Evolutionary conservation across 2,113 vertebrate species (phyloP), one percentile per base, ranked within the genome.

Genomic region (Miniopterus natalensis): DNA sequence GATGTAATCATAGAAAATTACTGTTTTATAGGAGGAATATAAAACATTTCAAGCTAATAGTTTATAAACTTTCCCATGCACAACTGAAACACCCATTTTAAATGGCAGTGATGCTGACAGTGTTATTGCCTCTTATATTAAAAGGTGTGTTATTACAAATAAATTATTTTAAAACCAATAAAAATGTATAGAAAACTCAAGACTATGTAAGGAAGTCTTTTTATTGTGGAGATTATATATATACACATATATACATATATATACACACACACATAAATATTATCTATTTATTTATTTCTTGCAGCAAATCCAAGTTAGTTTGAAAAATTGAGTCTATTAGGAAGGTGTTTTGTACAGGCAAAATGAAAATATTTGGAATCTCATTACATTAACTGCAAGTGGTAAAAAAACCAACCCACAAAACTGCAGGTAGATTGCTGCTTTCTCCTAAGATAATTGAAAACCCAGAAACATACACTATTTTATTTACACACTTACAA

Each of bases 401-500:
- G 17, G 25, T 65, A 93, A 91, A 36, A 51, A 40, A 59, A 79
- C 45, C 21, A 71, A 59, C 21, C 25, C 25, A 61, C 17, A 57
- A 57, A 25, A 18, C 78, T 81, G 55, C 55, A 81, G 25, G 55
- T 81, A 0, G 21, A 71, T 79, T 66, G 6, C 20, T 45, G 23
- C 17, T 80, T 61, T 87, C 71, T 45, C 13, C 13, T 49, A 90
- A 92, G 45, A 65, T 78, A 94, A 96, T 2, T 71, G 27, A 86
- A 96, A 97, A 84, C 31, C 13, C 36, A 84, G 51, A 49, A 88
- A 85, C 3, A 53, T 36, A 59, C 10, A 20, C 3, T 63, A 84
- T 93, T 85, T 77, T 45, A 68, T 14, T 74, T 86, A 57, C 29
- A 80, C 25, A n/a, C 12, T 81, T 42, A 83, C 65, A 73, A 25